These are phyloP conservation scores for Zaprionus capensis DNA, from an alignment of 1,140 invertebrate genomes.

Conservation along the genomic window DNA sequence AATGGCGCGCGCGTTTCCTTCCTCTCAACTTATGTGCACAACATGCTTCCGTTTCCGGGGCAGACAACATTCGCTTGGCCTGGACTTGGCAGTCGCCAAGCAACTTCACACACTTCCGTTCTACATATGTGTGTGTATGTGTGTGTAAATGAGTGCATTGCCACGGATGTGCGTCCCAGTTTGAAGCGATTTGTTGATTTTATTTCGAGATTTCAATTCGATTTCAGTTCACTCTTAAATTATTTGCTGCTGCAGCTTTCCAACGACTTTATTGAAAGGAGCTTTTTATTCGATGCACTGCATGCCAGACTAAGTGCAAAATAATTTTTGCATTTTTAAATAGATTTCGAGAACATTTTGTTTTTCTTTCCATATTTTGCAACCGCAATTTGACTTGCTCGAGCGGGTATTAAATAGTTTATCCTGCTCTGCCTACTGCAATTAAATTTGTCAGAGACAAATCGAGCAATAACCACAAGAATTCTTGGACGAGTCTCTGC, in stretches of 20 bases:
- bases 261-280: constrained; percentile 58
- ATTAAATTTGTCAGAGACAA: constrained; percentile 61
- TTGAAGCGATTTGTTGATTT: constrained; percentile 49
- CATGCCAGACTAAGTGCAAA: neutral
- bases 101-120: constrained; percentile 52
- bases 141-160: constrained; percentile 19
- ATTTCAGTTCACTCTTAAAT: constrained; percentile 27
- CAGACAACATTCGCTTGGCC: constrained; percentile 73
- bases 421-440: constrained; percentile 40
- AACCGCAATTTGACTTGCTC: constrained; percentile 1
- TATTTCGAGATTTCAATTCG: constrained; percentile 50
- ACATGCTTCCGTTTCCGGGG: constrained; percentile 74
- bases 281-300: constrained; percentile 1
- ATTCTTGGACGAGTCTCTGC: constrained; percentile 9
- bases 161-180: constrained; percentile 52
- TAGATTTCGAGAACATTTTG: neutral
- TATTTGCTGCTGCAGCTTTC: constrained; percentile 16
- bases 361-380: neutral
- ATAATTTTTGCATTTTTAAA: neutral
- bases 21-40: constrained; percentile 73
- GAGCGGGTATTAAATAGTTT: constrained; percentile 14
- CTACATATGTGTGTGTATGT: neutral
- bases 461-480: constrained; percentile 23
- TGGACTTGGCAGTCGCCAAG: constrained; percentile 53
- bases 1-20: constrained; percentile 66